phyloP scores from a whole-genome alignment of 2,113 vertebrate species.

The Vulpes vulpes region DNA sequence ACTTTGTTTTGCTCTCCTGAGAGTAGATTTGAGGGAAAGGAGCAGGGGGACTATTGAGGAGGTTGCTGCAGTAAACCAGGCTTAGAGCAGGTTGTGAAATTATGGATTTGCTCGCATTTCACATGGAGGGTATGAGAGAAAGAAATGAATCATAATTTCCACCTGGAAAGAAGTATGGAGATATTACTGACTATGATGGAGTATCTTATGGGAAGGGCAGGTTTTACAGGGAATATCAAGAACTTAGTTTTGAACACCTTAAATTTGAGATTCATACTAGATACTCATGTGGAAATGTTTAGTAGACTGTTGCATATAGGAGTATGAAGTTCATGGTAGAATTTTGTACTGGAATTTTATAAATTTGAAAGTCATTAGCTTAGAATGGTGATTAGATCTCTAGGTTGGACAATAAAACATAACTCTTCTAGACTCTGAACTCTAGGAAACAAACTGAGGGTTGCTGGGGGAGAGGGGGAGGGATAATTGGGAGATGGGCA shows the following conservation, averaged over 20 bases:
- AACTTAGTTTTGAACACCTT: background rate
- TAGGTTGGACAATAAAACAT: background rate
- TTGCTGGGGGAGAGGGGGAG: background rate
- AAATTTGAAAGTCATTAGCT: slow-evolving; percentile 1
- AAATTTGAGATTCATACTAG: background rate
- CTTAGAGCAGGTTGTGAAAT: background rate
- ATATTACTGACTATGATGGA: background rate
- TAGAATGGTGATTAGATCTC: background rate
- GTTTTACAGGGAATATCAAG: slow-evolving; percentile 26
- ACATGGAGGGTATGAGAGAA: background rate
- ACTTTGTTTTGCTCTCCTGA: background rate
- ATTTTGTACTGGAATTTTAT: background rate
- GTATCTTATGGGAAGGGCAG: background rate
- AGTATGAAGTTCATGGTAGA: slow-evolving; percentile 25
- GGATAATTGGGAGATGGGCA: background rate
- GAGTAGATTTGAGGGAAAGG: background rate
- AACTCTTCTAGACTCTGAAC: background rate
- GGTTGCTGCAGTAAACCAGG: background rate
- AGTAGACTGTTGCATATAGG: background rate
- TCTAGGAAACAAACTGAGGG: background rate
- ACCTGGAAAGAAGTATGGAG: background rate
- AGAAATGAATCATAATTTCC: background rate
- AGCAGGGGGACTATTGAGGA: background rate
- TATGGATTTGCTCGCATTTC: background rate
- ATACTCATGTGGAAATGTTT: background rate